phyloP scores from a whole-genome alignment of 2,113 vertebrate species.

The Phyllostomus discolor region DNA sequence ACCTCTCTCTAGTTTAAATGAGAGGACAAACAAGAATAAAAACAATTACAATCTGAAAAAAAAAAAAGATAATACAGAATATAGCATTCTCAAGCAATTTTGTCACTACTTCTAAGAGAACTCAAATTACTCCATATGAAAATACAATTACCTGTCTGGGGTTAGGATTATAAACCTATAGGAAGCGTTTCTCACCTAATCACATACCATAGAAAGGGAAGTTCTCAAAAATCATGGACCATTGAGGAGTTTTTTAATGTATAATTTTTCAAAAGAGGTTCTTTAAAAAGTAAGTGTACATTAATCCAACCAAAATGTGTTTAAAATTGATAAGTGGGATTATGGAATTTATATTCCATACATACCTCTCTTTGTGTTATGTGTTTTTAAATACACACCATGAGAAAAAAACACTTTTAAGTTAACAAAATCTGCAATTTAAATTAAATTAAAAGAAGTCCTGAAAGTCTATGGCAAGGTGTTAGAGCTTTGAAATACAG shows the following conservation, averaged over 20 bases:
- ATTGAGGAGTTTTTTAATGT: background rate
- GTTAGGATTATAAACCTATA: background rate
- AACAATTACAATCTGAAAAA: background rate
- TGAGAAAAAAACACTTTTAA: background rate
- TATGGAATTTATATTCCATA: background rate
- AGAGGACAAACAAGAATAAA: background rate
- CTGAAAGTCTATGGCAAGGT: background rate
- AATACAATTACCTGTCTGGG: background rate
- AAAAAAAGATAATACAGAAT: background rate
- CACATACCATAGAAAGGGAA: background rate
- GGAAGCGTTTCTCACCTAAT: background rate
- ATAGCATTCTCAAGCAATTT: background rate
- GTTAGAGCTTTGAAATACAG: background rate
- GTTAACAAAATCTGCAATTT: background rate
- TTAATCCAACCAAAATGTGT: background rate
- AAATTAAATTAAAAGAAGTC: background rate
- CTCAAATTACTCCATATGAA: background rate
- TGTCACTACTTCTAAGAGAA: background rate
- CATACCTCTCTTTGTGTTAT: background rate
- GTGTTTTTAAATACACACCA: background rate
- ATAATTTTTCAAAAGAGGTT: background rate
- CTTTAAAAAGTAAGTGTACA: background rate
- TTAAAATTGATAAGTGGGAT: background rate
- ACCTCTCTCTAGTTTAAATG: background rate
- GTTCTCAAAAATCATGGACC: background rate